Evolutionary conservation across 1,140 invertebrate species (phyloP).

Genomic region (Diploscapter pachys): DNA sequence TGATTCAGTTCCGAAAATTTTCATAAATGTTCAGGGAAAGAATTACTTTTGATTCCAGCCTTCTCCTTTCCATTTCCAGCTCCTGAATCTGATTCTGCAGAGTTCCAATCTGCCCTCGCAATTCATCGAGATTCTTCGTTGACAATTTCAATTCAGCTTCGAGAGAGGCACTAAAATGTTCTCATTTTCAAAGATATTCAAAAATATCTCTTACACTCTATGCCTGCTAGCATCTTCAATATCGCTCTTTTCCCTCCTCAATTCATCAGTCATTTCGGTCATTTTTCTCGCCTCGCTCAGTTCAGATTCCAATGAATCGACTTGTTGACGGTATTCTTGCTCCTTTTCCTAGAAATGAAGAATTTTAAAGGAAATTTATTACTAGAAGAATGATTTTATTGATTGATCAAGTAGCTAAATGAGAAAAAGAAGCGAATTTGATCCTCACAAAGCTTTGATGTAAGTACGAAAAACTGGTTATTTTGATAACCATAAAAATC

Average conservation of each 20-base stretch:
- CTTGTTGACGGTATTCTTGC: not conserved
- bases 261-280: not conserved
- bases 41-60: constrained; percentile 15
- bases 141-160: constrained; percentile 2
- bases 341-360: not conserved
- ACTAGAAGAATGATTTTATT: no score
- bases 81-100: constrained; percentile 2
- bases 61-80: constrained; percentile 4
- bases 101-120: not conserved
- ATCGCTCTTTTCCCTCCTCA: constrained; percentile 20
- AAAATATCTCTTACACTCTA: constrained; percentile 2
- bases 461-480: no score
- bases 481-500: no score
- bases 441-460: no score
- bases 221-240: constrained; percentile 6
- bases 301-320: constrained; percentile 8
- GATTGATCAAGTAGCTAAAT: no score
- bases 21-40: not conserved
- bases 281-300: constrained; percentile 2
- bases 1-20: not conserved
- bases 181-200: constrained; percentile 2
- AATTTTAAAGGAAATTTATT: not conserved
- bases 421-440: no score
- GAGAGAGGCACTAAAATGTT: not conserved
- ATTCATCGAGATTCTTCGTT: constrained; percentile 13